Conservation (phyloP, 2,113 vertebrate species). For the Percopsis transmontana region DNA sequence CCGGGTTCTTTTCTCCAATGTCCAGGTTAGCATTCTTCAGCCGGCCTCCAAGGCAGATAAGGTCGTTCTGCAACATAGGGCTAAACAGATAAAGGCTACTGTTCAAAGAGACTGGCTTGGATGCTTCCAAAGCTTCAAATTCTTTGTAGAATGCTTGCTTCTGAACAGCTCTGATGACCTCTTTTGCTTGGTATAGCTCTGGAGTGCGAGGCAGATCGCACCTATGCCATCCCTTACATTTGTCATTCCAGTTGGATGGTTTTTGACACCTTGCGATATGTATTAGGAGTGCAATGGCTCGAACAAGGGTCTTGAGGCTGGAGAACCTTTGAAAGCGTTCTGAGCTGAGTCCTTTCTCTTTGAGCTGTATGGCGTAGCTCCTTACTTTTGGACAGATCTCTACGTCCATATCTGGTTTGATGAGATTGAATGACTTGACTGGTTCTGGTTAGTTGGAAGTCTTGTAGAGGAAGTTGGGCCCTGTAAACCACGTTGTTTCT, state of each 20-base stretch:
- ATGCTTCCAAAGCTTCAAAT: background rate
- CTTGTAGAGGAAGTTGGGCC: too few species aligned
- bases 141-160: slow-evolving; percentile 3
- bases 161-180: slow-evolving; percentile 2
- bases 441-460: too few species aligned
- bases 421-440: too few species aligned
- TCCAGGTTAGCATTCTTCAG: background rate
- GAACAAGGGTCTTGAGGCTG: background rate
- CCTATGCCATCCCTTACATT: slow-evolving; percentile 23
- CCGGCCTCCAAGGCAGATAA: slow-evolving; percentile 16
- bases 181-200: background rate
- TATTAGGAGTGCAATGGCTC: background rate
- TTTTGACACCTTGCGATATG: background rate
- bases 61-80: slow-evolving; percentile 1
- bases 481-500: too few species aligned
- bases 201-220: slow-evolving; percentile 2
- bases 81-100: slow-evolving; percentile 4
- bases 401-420: background rate
- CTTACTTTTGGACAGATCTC: background rate
- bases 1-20: slow-evolving; percentile 1
- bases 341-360: background rate
- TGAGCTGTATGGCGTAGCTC: background rate
- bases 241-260: background rate
- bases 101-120: background rate
- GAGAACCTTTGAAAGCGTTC: slow-evolving; percentile 18